phyloP scores from a whole-genome alignment of 1,140 invertebrate genomes.

The Episyrphus balteatus region DNA sequence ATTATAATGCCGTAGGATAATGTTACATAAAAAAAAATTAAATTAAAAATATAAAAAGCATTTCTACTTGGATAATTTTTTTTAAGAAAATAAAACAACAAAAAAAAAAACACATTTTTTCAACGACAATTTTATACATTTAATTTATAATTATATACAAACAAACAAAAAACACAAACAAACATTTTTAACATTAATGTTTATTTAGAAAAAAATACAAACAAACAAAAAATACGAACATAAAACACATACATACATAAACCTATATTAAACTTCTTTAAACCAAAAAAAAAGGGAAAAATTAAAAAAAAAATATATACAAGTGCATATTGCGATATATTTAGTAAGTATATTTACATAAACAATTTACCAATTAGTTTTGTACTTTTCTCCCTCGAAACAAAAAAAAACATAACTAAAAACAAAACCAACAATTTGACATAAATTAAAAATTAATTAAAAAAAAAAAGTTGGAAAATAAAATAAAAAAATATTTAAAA shows the following conservation, averaged over 20 bases:
- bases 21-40: too few species aligned
- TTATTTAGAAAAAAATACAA: not conserved
- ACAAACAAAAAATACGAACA: not conserved
- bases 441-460: not conserved
- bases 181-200: slow-evolving; percentile 9
- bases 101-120: not conserved
- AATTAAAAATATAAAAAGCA: too few species aligned
- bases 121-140: not conserved
- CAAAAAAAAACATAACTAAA: slow-evolving; percentile 3
- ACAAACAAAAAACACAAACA: slow-evolving; percentile 11
- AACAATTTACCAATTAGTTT: slow-evolving; percentile 3
- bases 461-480: not conserved
- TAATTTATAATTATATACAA: slow-evolving; percentile 3
- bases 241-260: slow-evolving; percentile 12
- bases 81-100: too few species aligned
- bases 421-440: slow-evolving; percentile 1
- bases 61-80: too few species aligned
- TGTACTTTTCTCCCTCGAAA: not conserved
- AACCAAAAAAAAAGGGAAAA: slow-evolving; percentile 11
- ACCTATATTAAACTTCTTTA: slow-evolving; percentile 23
- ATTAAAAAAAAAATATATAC: slow-evolving; percentile 2
- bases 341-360: slow-evolving; percentile 15
- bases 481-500: not conserved
- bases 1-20: too few species aligned
- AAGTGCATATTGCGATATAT: slow-evolving; percentile 1